Conservation (phyloP, 2,888 invertebrate genomes). For the Nasonia oneida region DNA sequence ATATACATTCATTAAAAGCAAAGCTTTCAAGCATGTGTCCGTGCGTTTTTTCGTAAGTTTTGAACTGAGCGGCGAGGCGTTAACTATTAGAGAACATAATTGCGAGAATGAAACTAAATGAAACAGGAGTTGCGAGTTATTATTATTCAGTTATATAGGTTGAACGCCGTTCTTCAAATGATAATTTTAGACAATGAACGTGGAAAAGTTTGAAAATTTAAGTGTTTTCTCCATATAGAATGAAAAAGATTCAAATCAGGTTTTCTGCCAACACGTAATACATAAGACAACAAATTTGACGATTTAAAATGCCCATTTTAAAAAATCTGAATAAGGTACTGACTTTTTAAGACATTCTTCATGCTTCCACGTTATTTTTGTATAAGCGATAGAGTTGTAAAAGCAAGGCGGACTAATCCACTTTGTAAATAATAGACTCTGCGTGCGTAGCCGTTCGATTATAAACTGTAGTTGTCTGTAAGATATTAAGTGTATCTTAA, state of each 20-base stretch:
- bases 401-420: conserved; percentile 67
- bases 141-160: conserved; percentile 27
- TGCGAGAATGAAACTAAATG: conserved; percentile 19
- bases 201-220: conserved; percentile 21
- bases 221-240: conserved; percentile 33
- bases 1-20: conserved; percentile 31
- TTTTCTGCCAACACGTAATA: conserved; percentile 41
- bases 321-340: conserved; percentile 53
- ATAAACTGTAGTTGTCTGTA: conserved; percentile 65
- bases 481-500: conserved; percentile 62
- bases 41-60: conserved; percentile 63
- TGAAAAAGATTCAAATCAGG: not conserved
- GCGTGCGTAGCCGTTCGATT: conserved; percentile 68
- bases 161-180: conserved; percentile 45
- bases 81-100: conserved; percentile 53
- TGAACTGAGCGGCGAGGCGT: conserved; percentile 33
- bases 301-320: conserved; percentile 18
- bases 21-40: conserved; percentile 64
- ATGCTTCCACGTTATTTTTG: conserved; percentile 67
- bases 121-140: conserved; percentile 20
- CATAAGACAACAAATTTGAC: conserved; percentile 12
- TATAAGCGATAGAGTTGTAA: conserved; percentile 63
- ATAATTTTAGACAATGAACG: conserved; percentile 46
- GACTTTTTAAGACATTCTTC: conserved; percentile 64
- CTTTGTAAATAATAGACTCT: conserved; percentile 74